Conservation (phyloP, 2,888 invertebrate genomes). For the Eueremaeus valkanovi region DNA sequence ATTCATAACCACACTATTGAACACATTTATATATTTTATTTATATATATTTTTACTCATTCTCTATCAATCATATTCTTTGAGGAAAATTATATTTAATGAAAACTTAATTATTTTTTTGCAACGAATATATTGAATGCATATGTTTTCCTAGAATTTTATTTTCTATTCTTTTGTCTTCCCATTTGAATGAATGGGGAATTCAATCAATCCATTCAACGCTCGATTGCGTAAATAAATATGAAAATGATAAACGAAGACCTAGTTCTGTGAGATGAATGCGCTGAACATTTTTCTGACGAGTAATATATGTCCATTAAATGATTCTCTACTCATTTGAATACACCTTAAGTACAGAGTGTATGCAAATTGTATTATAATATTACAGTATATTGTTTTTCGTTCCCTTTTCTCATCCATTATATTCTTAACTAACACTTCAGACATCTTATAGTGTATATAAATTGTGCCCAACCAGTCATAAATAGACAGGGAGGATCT, state of each 20-base stretch:
- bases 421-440: neutral
- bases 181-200: neutral
- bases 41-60: neutral
- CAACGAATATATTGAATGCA: neutral
- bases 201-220: neutral
- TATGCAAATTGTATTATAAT: constrained; percentile 22
- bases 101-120: neutral
- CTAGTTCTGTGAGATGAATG: neutral
- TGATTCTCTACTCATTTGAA: neutral
- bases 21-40: neutral
- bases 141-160: neutral
- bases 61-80: neutral
- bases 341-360: neutral
- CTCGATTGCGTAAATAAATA: neutral
- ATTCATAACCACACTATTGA: too few relatives aligned
- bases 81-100: neutral
- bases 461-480: too few relatives aligned
- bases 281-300: neutral
- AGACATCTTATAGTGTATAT: neutral
- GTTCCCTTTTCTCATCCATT: neutral
- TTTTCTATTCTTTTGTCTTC: neutral
- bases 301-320: neutral
- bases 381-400: constrained; percentile 5
- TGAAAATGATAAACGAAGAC: constrained; percentile 1
- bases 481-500: too few relatives aligned